Evolutionary conservation across 2,888 invertebrate species (phyloP).

Genomic region (Drosophila leonis): DNA sequence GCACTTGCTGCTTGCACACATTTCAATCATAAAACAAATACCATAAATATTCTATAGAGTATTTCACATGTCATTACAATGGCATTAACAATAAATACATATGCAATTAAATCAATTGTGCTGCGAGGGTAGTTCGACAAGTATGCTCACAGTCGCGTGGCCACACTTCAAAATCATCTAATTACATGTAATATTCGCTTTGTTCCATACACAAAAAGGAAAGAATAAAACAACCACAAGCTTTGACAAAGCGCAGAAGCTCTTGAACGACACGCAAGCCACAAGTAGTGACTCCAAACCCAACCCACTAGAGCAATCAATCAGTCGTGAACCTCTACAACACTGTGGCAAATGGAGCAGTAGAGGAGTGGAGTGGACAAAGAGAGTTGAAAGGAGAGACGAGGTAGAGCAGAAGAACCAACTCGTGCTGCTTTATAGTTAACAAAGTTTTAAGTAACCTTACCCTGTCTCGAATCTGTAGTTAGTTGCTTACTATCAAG

Average conservation of each 20-base stretch:
- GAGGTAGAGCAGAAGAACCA: background rate
- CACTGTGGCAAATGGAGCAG: background rate
- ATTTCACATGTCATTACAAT: slow-evolving; percentile 44
- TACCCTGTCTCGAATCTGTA: background rate
- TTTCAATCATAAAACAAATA: slow-evolving; percentile 86
- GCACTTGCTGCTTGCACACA: slow-evolving; percentile 64
- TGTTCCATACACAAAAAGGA: slow-evolving; percentile 25
- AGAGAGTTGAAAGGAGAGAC: background rate
- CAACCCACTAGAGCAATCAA: background rate
- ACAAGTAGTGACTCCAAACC: slow-evolving; percentile 7
- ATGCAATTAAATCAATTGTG: slow-evolving; percentile 62
- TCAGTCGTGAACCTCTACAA: background rate
- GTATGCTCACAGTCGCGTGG: slow-evolving; percentile 61
- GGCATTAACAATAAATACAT: slow-evolving; percentile 16
- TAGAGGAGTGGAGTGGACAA: background rate
- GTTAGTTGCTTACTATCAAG: background rate
- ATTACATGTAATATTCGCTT: slow-evolving; percentile 69
- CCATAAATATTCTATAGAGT: slow-evolving; percentile 50
- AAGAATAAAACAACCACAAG: background rate
- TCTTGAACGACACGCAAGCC: slow-evolving; percentile 65
- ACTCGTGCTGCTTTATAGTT: background rate
- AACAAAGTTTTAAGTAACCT: background rate
- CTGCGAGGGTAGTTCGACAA: slow-evolving; percentile 28
- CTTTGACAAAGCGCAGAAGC: slow-evolving; percentile 24
- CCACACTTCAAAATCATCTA: slow-evolving; percentile 58